Percentiles rank a stretch among this genome's conserved stretches.
Conservation (phyloP, 2,888 invertebrate genomes). For the Trimorus sp. region DNA sequence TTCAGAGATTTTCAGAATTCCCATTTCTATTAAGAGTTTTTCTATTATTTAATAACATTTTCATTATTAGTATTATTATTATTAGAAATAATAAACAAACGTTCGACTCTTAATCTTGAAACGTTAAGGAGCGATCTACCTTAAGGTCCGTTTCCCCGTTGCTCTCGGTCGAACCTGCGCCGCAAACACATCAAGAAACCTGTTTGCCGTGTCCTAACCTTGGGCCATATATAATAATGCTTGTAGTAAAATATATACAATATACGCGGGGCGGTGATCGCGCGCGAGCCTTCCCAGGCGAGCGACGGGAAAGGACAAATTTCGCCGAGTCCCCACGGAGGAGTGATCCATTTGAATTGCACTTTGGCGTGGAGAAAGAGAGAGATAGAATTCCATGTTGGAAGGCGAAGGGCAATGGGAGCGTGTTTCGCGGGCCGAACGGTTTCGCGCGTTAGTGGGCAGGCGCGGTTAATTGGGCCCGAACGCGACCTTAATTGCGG, state of each 20-base stretch:
- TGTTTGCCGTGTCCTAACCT: constrained; percentile 58
- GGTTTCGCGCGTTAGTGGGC: no score
- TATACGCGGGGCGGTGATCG: constrained; percentile 10
- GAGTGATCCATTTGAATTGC: constrained; percentile 31
- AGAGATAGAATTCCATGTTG: neutral
- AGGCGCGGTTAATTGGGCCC: no score
- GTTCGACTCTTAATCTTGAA: no score
- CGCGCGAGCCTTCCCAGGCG: constrained; percentile 10
- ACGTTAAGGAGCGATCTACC: no score
- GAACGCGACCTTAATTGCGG: neutral
- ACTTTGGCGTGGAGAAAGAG: neutral
- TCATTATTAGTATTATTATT: no score
- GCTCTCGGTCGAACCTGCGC: constrained; percentile 41
- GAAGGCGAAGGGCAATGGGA: neutral
- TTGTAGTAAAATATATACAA: constrained; percentile 36
- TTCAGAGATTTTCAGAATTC: no score
- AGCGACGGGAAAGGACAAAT: constrained; percentile 19
- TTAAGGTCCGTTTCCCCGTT: constrained; percentile 56
- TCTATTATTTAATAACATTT: no score
- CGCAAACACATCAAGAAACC: constrained; percentile 54
- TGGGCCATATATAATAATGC: constrained; percentile 54
- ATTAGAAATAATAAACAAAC: no score
- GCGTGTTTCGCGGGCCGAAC: no score
- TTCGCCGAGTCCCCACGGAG: constrained; percentile 14
- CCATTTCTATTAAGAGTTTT: no score